phyloP scores from a whole-genome alignment of 2,888 invertebrate species.

The Lithophane leautieri region DNA sequence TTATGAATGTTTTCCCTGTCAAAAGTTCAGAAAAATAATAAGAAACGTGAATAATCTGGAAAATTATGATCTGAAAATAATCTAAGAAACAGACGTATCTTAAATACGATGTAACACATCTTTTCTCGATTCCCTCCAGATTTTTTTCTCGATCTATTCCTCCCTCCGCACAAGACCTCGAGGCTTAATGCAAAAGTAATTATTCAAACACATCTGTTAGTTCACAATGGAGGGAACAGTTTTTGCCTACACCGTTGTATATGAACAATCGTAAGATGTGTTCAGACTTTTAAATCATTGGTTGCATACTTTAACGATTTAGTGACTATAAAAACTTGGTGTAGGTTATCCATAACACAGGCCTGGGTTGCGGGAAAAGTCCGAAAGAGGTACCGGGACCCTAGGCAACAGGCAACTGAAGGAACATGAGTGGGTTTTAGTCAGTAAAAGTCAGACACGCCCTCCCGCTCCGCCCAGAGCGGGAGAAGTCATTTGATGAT shows the following conservation, averaged over 20 bases:
- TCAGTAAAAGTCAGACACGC: no score
- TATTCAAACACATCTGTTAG: slow-evolving; percentile 82
- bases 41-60: not conserved
- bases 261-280: slow-evolving; percentile 33
- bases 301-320: not conserved
- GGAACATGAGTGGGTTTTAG: no score
- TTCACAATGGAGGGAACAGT: slow-evolving; percentile 77
- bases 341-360: no score
- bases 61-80: not conserved
- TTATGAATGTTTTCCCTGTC: not conserved
- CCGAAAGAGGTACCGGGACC: no score
- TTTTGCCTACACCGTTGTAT: slow-evolving; percentile 60
- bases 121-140: slow-evolving; percentile 27
- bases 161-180: slow-evolving; percentile 44
- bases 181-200: slow-evolving; percentile 71
- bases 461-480: no score
- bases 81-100: not conserved
- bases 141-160: slow-evolving; percentile 50
- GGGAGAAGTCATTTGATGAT: no score
- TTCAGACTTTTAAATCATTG: not conserved
- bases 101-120: slow-evolving; percentile 1
- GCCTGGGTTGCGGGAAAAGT: no score
- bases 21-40: not conserved
- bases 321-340: not conserved
- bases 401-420: no score